Evolutionary conservation across 1,140 invertebrate genomes (phyloP).

Genomic region (Brachionus koreanus): DNA sequence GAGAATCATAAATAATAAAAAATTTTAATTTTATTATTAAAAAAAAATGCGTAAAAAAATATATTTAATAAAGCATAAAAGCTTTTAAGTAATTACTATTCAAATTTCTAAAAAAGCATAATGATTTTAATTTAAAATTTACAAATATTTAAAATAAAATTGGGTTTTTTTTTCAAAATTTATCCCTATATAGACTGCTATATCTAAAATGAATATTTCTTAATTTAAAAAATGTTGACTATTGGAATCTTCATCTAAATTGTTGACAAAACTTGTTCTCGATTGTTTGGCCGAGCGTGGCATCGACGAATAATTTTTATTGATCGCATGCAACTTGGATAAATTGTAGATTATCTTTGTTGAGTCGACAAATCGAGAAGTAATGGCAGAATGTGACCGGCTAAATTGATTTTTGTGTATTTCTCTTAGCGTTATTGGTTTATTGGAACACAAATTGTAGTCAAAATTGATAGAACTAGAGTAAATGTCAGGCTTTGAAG

Average conservation of each 20-base stretch:
- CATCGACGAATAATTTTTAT: neutral
- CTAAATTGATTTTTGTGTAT: neutral
- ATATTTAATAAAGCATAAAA: too few species aligned
- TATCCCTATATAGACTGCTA: neutral
- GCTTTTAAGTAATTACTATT: too few species aligned
- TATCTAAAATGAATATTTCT: constrained; percentile 2
- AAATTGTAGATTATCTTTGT: constrained; percentile 22
- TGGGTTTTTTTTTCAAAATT: neutral
- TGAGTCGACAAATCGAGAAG: neutral
- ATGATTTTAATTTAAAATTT: neutral
- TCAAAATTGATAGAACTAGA: constrained; percentile 28
- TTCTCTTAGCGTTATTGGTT: neutral
- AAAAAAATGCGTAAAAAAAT: too few species aligned
- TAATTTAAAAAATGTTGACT: neutral
- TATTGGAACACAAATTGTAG: neutral
- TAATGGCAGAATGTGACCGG: neutral
- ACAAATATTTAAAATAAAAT: neutral
- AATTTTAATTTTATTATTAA: too few species aligned
- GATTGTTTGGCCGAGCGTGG: neutral
- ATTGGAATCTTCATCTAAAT: neutral
- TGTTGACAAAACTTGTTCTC: neutral
- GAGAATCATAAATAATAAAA: too few species aligned
- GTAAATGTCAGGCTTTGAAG: neutral
- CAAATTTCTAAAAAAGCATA: neutral
- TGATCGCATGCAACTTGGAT: neutral